phyloP scores from a whole-genome alignment of 2,888 invertebrate species.

The Mythimna impura region DNA sequence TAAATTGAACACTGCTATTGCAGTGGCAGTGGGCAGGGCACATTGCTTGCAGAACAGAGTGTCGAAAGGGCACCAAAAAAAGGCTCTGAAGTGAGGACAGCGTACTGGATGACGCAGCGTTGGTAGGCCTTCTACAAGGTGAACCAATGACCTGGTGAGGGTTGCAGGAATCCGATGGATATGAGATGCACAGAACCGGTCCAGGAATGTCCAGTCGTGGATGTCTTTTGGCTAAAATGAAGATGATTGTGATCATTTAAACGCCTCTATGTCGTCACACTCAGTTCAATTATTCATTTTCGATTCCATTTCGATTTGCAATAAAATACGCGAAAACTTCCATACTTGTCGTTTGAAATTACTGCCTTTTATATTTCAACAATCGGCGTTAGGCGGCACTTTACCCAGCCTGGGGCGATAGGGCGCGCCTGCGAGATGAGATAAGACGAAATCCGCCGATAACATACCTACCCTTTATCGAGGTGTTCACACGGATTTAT shows the following conservation, averaged over 20 bases:
- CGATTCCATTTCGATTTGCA: slow-evolving; percentile 50
- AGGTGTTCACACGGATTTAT: slow-evolving; percentile 66
- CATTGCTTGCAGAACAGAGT: too few species aligned
- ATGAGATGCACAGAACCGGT: too few species aligned
- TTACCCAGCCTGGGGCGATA: slow-evolving; percentile 34
- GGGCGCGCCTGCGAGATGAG: slow-evolving; percentile 57
- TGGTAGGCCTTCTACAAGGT: too few species aligned
- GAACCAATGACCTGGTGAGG: too few species aligned
- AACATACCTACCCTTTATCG: slow-evolving; percentile 62
- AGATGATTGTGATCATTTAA: slow-evolving; percentile 11
- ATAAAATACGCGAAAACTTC: slow-evolving; percentile 52
- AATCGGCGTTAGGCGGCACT: slow-evolving; percentile 49
- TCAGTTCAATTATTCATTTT: slow-evolving; percentile 38
- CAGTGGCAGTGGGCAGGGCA: too few species aligned
- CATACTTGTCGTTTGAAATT: slow-evolving; percentile 51
- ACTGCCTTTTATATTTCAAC: slow-evolving; percentile 55
- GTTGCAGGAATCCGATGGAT: too few species aligned
- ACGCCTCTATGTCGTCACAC: slow-evolving; percentile 11
- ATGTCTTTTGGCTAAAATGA: too few species aligned
- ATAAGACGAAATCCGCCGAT: slow-evolving; percentile 58
- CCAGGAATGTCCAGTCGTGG: too few species aligned
- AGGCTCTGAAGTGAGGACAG: too few species aligned
- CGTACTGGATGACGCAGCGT: too few species aligned
- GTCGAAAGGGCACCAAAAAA: too few species aligned
- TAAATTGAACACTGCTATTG: too few species aligned